Conservation (phyloP, 2,888 invertebrate genomes). For the Agrochola litura region DNA sequence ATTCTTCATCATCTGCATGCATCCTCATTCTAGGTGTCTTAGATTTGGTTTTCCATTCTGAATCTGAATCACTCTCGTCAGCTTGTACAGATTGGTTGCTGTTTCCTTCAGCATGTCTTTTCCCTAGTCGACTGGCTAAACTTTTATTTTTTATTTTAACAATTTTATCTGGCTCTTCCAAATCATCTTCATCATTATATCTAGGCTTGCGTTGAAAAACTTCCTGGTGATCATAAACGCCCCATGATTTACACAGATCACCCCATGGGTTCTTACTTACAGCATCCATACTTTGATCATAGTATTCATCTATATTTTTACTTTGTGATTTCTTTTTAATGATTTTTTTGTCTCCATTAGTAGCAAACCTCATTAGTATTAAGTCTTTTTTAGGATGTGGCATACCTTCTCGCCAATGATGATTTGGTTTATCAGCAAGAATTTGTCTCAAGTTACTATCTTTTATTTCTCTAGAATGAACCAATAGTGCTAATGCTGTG, state of each 20-base stretch:
- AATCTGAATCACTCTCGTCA: slow-evolving; percentile 87
- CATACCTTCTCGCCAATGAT: slow-evolving; percentile 94
- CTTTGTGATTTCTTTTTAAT: slow-evolving; percentile 85
- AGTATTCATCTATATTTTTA: slow-evolving; percentile 71
- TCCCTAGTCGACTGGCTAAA: slow-evolving; percentile 84
- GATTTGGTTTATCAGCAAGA: slow-evolving; percentile 90
- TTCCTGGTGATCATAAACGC: slow-evolving; percentile 92
- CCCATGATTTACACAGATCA: slow-evolving; percentile 93
- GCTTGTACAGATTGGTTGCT: slow-evolving; percentile 72
- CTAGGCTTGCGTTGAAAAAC: slow-evolving; percentile 82
- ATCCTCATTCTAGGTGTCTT: slow-evolving; percentile 95
- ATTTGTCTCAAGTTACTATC: slow-evolving; percentile 82
- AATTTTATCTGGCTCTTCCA: slow-evolving; percentile 69
- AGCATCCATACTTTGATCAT: slow-evolving; percentile 76
- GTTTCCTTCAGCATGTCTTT: slow-evolving; percentile 73
- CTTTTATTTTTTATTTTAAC: slow-evolving; percentile 82
- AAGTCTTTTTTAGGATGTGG: slow-evolving; percentile 92
- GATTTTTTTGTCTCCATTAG: slow-evolving; percentile 93
- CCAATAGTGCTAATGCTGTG: slow-evolving; percentile 91
- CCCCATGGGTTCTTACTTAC: slow-evolving; percentile 93
- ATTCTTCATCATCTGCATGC: slow-evolving; percentile 97
- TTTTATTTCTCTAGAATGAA: slow-evolving; percentile 89
- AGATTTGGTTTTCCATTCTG: slow-evolving; percentile 91
- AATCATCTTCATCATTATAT: slow-evolving; percentile 75
- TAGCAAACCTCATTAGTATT: slow-evolving; percentile 94